Percentiles rank a stretch among this genome's conserved stretches.
Evolutionary conservation across 1,140 invertebrate species (phyloP).

Genomic region (Drosophila littoralis): DNA sequence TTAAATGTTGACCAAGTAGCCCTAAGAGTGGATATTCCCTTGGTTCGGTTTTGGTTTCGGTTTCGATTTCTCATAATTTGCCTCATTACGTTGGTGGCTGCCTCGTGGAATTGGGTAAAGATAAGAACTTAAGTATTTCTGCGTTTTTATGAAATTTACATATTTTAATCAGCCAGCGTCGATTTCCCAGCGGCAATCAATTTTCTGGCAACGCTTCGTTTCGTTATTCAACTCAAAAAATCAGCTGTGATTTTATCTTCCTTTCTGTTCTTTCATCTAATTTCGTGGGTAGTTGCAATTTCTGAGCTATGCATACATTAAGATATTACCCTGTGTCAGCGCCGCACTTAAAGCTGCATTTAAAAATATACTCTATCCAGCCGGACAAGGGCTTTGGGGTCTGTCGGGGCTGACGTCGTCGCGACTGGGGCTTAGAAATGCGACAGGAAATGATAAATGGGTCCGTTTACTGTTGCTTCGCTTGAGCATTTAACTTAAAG

Average conservation of each 20-base stretch:
- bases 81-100: background rate
- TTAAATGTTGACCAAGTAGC: slow-evolving; percentile 19
- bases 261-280: slow-evolving; percentile 36
- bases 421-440: slow-evolving; percentile 17
- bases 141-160: slow-evolving; percentile 39
- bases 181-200: slow-evolving; percentile 48
- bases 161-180: slow-evolving; percentile 40
- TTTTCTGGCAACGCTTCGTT: slow-evolving; percentile 23
- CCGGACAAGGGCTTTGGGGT: slow-evolving; percentile 1
- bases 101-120: background rate
- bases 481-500: slow-evolving; percentile 38
- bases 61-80: slow-evolving; percentile 35
- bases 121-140: slow-evolving; percentile 2
- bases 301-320: background rate
- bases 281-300: slow-evolving; percentile 6
- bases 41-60: background rate
- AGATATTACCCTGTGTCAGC: background rate
- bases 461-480: slow-evolving; percentile 28
- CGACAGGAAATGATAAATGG: slow-evolving; percentile 47
- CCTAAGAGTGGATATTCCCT: background rate
- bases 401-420: slow-evolving; percentile 8
- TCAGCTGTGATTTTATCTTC: slow-evolving; percentile 25
- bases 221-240: slow-evolving; percentile 2
- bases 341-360: slow-evolving; percentile 4
- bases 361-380: background rate